Evolutionary conservation across 2,797 vertebrate genomes (phyloP).

Genomic region (Schizopygopsis malacanthus): DNA sequence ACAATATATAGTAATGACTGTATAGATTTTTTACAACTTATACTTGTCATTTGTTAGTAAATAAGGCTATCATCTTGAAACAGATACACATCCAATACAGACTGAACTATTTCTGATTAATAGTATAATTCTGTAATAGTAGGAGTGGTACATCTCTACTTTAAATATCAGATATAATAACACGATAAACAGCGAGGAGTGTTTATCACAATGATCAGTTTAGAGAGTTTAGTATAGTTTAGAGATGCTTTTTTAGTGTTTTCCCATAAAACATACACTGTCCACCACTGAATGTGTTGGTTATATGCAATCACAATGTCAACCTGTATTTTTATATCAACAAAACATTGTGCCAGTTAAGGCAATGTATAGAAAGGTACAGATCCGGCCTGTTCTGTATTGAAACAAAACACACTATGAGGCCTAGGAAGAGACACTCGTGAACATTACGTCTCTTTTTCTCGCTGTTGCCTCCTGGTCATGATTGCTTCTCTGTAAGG

Average conservation of each 20-base stretch:
- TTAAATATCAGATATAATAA: not conserved
- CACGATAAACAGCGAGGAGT: no score
- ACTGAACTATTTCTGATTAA: not conserved
- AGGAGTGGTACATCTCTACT: not conserved
- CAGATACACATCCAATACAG: not conserved
- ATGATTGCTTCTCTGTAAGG: slow-evolving; percentile 79
- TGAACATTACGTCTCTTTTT: slow-evolving; percentile 38
- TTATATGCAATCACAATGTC: no score
- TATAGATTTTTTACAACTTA: slow-evolving; percentile 12
- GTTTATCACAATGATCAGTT: not conserved
- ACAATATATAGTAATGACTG: slow-evolving; percentile 8
- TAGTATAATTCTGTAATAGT: not conserved
- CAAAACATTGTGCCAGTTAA: not conserved
- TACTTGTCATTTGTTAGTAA: slow-evolving; percentile 11
- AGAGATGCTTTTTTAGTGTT: not conserved
- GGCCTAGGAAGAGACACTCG: slow-evolving; percentile 27
- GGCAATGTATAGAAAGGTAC: not conserved
- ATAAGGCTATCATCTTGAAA: not conserved
- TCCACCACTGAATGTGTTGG: no score
- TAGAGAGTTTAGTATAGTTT: not conserved
- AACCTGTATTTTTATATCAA: not conserved
- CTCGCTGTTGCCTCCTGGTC: slow-evolving; percentile 60
- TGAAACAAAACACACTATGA: slow-evolving; percentile 17
- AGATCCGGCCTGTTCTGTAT: not conserved
- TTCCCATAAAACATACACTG: not conserved